Percentiles rank a stretch among this genome's conserved stretches.
phyloP scores from a whole-genome alignment of 2,113 vertebrate species.

The Elgaria multicarinata region DNA sequence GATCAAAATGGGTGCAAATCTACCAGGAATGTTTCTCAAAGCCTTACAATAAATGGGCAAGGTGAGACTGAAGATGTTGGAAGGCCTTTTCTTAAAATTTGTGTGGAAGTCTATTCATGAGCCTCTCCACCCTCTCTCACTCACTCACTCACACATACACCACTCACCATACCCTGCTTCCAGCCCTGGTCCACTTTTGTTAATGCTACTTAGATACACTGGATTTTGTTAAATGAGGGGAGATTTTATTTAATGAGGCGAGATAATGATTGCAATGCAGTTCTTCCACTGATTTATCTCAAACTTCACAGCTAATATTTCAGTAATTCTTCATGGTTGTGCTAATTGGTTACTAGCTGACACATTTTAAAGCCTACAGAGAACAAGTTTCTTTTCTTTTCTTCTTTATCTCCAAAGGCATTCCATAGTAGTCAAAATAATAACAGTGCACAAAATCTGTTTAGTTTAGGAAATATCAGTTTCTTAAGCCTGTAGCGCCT shows the following conservation, averaged over 20 bases:
- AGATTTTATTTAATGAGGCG: conserved; percentile 9
- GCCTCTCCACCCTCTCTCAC: too few species aligned
- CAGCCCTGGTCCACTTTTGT: neutral
- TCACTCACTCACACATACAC: neutral
- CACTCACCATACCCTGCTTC: neutral
- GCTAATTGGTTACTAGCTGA: conserved; percentile 9
- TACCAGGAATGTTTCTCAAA: neutral
- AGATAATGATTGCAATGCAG: neutral
- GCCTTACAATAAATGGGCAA: neutral
- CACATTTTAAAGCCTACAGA: neutral
- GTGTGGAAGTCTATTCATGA: neutral
- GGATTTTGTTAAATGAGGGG: neutral
- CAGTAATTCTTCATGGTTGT: neutral
- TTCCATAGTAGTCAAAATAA: conserved; percentile 1
- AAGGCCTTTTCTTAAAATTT: neutral
- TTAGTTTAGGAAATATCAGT: neutral
- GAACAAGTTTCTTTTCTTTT: conserved; percentile 18
- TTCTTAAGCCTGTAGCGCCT: neutral
- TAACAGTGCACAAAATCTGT: neutral
- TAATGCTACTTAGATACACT: neutral
- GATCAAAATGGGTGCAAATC: neutral
- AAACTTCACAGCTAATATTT: conserved; percentile 34
- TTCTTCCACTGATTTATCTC: neutral
- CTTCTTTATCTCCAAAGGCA: conserved; percentile 18
- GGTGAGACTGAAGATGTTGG: neutral